Evolutionary conservation across 2,888 invertebrate species (phyloP), one percentile per base, ranked within the genome.

Genomic region (Diploptera punctata): DNA sequence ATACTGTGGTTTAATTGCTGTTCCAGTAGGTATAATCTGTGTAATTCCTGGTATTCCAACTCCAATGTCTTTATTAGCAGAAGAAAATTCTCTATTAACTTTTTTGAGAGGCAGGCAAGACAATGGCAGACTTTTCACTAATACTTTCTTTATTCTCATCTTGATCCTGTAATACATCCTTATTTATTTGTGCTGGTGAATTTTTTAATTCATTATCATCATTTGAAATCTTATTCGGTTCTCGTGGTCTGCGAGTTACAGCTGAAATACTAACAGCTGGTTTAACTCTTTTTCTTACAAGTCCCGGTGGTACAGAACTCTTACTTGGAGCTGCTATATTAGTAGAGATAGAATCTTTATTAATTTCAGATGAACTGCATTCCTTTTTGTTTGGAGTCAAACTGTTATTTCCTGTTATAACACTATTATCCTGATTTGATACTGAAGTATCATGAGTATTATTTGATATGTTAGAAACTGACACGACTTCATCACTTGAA

Each of bases 191-290:
- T 31, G 54, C 13, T 24, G 54, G 13, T 18, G 18, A 2, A 18
- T 3, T 49, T 49, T 10, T 24, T 7, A 10, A 10, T 52, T 7
- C 7, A 5, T 52, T 52, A n/a, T 16, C 7, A 57, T 31, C 57
- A 29, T 29, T 57, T 29, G 29, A 2, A 1, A 18, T n/a, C 26
- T n/a, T 5, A 29, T 24, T 29, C 7, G 10, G 2, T 5, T n/a
- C 31, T 31, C 57, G 21, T 29, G 57, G 57, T 57, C 57, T 57
- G 3, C 57, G 26, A 16, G 18, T 62, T 29, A 68, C 21, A 1
- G 68, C 70, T 43, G 67, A n/a, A 7, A 73, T 33, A 43, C 62
- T 73, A 44, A 73, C 70, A 31, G 69, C 43, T 19, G 73, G 69
- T 21, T 47, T 70, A 24, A 70, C 26, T 19, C 70, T 61, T 29